A percentile compares a stretch with the other conserved stretches of the same genome.
Evolutionary conservation across 2,888 invertebrate species (phyloP).

Genomic region (Hyles lineata): DNA sequence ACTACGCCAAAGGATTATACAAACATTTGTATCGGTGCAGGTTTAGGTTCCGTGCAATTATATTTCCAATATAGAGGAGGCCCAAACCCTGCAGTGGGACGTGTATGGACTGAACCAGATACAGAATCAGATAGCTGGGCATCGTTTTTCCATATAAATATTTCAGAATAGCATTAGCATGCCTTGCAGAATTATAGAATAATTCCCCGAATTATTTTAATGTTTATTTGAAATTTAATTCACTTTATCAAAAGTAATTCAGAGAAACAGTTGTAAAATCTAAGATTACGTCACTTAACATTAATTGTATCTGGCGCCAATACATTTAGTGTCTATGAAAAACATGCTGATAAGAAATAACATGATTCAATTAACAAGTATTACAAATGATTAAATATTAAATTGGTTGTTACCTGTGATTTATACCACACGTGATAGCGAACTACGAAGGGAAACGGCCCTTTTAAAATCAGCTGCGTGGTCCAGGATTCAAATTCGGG

Average conservation of each 20-base stretch:
- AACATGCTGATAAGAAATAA: not conserved
- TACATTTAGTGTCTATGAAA: not conserved
- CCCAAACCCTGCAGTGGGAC: too few species aligned
- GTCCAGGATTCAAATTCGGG: slow-evolving; percentile 66
- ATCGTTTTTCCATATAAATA: too few species aligned
- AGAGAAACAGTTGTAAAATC: not conserved
- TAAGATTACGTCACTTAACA: not conserved
- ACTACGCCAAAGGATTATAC: too few species aligned
- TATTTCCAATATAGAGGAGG: too few species aligned
- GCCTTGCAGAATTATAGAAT: too few species aligned
- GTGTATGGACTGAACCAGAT: too few species aligned
- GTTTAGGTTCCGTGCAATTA: too few species aligned
- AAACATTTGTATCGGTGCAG: too few species aligned
- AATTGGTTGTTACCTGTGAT: not conserved
- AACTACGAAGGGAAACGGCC: slow-evolving; percentile 75
- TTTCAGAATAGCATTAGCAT: too few species aligned
- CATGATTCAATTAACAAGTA: not conserved
- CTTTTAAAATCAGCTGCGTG: slow-evolving; percentile 77
- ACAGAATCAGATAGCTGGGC: too few species aligned
- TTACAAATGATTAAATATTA: not conserved
- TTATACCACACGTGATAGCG: slow-evolving; percentile 10
- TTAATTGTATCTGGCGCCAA: not conserved
- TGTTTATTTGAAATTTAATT: not conserved
- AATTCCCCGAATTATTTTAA: too few species aligned
- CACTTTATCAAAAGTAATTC: not conserved